phyloP scores from a whole-genome alignment of 2,888 invertebrate species.

The Cantharis rustica region DNA sequence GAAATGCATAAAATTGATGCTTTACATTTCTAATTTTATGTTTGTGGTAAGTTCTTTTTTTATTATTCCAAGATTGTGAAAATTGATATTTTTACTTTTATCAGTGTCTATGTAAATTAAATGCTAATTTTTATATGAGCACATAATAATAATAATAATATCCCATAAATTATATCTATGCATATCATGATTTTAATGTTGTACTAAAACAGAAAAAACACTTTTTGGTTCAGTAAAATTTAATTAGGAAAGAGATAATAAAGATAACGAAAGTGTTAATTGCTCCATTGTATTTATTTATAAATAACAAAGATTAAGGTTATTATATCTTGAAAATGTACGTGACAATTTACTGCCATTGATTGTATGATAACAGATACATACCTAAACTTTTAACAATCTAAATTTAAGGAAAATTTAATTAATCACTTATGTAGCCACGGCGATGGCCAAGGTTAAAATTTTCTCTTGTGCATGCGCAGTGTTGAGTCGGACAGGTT shows the following conservation, averaged over 20 bases:
- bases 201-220: not conserved
- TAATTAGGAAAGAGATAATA: not conserved
- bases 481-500: too few species aligned
- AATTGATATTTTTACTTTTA: not conserved
- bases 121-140: not conserved
- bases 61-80: not conserved
- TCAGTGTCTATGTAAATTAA: not conserved
- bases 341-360: not conserved
- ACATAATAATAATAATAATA: not conserved
- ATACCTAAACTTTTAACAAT: too few species aligned
- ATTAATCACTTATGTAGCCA: not conserved
- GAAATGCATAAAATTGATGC: constrained; percentile 68
- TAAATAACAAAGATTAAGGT: not conserved
- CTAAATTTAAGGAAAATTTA: not conserved
- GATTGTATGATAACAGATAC: not conserved
- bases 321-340: not conserved
- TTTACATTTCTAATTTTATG: constrained; percentile 69
- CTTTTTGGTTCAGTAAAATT: not conserved
- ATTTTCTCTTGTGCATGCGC: not conserved
- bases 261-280: not conserved
- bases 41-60: constrained; percentile 63
- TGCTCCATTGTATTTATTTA: not conserved
- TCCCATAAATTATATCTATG: not conserved
- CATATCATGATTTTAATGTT: not conserved
- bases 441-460: not conserved